phyloP scores from a whole-genome alignment of 2,113 vertebrate species.

The Panurus biarmicus region DNA sequence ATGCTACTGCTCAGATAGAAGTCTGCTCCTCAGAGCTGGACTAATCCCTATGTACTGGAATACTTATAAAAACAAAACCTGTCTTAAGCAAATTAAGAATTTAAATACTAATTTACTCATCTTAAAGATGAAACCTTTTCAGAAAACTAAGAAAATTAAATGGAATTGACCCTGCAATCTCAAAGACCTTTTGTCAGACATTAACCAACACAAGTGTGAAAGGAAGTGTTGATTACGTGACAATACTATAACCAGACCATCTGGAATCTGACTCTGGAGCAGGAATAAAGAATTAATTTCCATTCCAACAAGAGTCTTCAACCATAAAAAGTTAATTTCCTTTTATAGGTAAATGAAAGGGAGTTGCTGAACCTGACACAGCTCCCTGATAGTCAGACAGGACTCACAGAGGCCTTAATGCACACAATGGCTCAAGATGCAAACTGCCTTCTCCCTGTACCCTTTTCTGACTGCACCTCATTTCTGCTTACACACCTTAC shows the following conservation, averaged over 20 bases:
- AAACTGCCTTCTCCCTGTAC: background rate
- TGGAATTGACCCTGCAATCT: background rate
- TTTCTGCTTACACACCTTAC: background rate
- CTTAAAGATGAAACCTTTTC: background rate
- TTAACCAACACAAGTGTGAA: background rate
- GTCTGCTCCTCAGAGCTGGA: background rate
- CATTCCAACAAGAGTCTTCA: background rate
- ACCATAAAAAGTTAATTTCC: background rate
- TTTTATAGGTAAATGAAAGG: background rate
- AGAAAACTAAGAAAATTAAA: background rate
- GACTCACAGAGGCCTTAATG: background rate
- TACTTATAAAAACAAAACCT: background rate
- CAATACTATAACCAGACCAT: background rate
- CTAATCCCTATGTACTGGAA: background rate
- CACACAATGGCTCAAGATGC: background rate
- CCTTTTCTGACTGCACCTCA: background rate
- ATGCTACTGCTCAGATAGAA: background rate
- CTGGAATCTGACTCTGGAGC: background rate
- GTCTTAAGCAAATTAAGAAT: background rate
- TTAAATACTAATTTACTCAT: background rate
- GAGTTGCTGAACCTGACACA: background rate
- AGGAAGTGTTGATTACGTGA: background rate
- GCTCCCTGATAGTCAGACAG: background rate
- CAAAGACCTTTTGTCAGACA: background rate
- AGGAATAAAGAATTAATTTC: background rate